A percentile compares a stretch with the other conserved stretches of the same genome.
These are phyloP conservation scores for Meda fulgida DNA, from an alignment of 2,797 vertebrate genomes.

Conservation along the genomic window DNA sequence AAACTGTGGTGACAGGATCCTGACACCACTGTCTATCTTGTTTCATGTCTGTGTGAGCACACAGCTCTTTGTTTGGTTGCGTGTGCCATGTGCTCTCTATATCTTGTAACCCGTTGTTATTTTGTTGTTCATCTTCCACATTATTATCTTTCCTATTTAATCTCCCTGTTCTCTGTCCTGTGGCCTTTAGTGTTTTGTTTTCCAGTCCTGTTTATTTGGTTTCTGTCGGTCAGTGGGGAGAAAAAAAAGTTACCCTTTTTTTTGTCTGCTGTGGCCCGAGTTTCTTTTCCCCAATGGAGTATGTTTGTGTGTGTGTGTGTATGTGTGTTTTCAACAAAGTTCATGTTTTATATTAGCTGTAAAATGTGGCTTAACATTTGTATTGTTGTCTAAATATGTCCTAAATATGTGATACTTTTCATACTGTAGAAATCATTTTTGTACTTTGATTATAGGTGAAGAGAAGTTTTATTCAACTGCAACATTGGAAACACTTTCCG, in stretches of 20 bases:
- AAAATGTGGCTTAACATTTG: background rate
- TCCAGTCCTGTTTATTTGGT: no score
- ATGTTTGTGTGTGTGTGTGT: no score
- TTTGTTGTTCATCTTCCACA: no score
- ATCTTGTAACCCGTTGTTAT: no score
- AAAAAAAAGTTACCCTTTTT: no score
- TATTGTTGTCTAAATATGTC: background rate
- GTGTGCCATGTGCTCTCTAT: no score
- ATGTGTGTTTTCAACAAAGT: background rate
- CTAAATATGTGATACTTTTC: background rate
- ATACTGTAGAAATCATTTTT: background rate
- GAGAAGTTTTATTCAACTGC: background rate
- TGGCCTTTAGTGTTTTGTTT: no score
- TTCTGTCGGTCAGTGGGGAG: no score
- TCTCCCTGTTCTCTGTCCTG: no score
- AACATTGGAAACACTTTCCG: background rate
- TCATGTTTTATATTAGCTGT: background rate
- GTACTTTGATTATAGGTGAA: background rate
- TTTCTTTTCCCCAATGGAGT: no score
- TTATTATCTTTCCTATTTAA: no score
- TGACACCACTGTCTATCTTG: background rate
- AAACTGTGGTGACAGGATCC: background rate
- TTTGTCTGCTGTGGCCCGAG: no score
- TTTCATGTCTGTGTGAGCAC: background rate
- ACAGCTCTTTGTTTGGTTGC: background rate